Evolutionary conservation across 2,113 vertebrate genomes (phyloP).

Genomic region (Phalacrocorax carbo): DNA sequence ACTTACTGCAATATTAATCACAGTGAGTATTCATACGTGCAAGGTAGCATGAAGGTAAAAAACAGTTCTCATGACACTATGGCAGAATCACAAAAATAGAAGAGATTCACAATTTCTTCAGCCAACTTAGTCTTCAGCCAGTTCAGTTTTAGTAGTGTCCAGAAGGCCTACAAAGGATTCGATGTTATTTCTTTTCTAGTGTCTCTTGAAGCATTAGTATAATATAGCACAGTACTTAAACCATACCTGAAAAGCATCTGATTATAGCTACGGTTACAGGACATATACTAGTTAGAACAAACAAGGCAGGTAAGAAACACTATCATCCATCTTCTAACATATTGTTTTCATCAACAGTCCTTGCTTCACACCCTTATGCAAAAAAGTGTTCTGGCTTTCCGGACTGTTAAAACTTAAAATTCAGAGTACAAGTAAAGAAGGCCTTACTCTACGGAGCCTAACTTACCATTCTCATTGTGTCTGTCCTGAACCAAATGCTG

Average conservation of each 20-base stretch:
- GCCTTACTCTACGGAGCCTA: neutral
- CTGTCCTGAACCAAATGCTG: constrained; percentile 99
- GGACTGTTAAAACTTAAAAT: neutral
- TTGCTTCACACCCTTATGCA: fast-evolving
- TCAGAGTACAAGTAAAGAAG: neutral
- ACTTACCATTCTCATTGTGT: constrained; percentile 97
- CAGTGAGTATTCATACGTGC: neutral
- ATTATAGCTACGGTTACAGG: neutral
- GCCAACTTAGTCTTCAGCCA: neutral
- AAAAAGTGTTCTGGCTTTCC: neutral
- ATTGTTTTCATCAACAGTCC: neutral
- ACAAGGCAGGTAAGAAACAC: neutral
- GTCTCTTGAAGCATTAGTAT: neutral
- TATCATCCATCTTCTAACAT: neutral
- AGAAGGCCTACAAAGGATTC: neutral
- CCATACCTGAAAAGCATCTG: neutral
- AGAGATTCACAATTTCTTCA: neutral
- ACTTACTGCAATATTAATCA: neutral
- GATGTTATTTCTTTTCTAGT: neutral
- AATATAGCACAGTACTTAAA: neutral
- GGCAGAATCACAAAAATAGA: neutral
- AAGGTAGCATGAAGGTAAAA: neutral
- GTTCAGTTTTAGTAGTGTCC: neutral
- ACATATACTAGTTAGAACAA: neutral
- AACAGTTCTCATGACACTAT: fast-evolving